Evolutionary conservation across 2,113 vertebrate species (phyloP).

Genomic region (Nicator chloris): DNA sequence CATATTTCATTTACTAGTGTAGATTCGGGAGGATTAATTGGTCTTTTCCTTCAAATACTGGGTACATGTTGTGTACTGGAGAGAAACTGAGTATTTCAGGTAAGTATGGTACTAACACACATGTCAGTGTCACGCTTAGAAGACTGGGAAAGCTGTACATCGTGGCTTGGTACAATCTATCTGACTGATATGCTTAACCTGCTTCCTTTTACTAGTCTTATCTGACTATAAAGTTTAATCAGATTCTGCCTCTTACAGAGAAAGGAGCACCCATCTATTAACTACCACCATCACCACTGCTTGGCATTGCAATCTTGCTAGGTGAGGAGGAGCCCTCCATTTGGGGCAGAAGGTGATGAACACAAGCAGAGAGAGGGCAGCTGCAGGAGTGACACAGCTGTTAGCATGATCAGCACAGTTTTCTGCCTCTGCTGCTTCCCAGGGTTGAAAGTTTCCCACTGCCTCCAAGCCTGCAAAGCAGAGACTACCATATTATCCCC

Average conservation of each 20-base stretch:
- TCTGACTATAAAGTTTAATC: neutral
- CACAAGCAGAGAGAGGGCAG: neutral
- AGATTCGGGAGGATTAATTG: neutral
- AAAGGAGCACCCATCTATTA: neutral
- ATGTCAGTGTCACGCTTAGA: neutral
- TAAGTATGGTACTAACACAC: neutral
- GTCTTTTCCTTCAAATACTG: neutral
- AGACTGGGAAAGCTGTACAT: neutral
- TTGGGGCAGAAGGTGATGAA: neutral
- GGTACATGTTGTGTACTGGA: neutral
- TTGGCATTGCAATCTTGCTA: neutral
- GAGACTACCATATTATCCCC: neutral
- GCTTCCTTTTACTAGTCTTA: neutral
- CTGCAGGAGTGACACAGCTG: neutral
- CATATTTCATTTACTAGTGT: neutral
- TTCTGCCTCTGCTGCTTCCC: neutral
- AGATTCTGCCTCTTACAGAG: neutral
- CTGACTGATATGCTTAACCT: neutral
- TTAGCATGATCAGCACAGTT: neutral
- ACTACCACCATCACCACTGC: neutral
- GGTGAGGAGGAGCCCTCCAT: neutral
- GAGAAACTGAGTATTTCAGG: neutral
- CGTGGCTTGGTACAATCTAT: neutral
- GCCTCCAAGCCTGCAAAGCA: neutral
- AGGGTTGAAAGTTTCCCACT: neutral